phyloP scores from a whole-genome alignment of 2,113 vertebrate species.

The Hyperopisus bebe region DNA sequence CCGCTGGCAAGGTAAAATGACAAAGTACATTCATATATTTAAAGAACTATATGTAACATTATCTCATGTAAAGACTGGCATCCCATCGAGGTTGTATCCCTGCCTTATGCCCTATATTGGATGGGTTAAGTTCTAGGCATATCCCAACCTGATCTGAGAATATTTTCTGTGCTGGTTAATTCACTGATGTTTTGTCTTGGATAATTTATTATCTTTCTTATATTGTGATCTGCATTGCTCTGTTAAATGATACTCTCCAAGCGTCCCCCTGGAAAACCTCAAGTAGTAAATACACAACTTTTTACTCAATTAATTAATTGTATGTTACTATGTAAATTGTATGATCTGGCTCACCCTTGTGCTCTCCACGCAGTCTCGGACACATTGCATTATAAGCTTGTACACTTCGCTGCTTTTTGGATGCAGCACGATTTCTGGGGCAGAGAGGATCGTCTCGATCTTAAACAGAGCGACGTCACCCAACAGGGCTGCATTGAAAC shows the following conservation, averaged over 20 bases:
- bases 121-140: not conserved
- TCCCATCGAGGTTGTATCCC: not conserved
- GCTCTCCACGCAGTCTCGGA: constrained; percentile 72
- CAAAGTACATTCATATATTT: not conserved
- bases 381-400: constrained; percentile 64
- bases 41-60: not conserved
- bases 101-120: not conserved
- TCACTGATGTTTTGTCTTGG: not conserved
- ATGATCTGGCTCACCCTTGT: constrained; percentile 63
- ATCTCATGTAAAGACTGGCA: not conserved
- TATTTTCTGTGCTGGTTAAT: not conserved
- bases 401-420: constrained; percentile 71
- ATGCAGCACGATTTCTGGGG: constrained; percentile 70
- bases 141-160: not conserved
- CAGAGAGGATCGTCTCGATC: constrained; percentile 70
- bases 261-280: not conserved
- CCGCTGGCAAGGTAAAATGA: constrained; percentile 49
- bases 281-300: not conserved
- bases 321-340: not conserved
- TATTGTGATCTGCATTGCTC: not conserved
- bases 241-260: not conserved
- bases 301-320: not conserved
- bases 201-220: not conserved
- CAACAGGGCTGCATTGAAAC: constrained; percentile 66
- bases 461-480: constrained; percentile 69